A percentile compares a stretch with the other conserved stretches of the same genome.
Conservation (phyloP, 2,113 vertebrate species). For the Oreotrochilus melanogaster region DNA sequence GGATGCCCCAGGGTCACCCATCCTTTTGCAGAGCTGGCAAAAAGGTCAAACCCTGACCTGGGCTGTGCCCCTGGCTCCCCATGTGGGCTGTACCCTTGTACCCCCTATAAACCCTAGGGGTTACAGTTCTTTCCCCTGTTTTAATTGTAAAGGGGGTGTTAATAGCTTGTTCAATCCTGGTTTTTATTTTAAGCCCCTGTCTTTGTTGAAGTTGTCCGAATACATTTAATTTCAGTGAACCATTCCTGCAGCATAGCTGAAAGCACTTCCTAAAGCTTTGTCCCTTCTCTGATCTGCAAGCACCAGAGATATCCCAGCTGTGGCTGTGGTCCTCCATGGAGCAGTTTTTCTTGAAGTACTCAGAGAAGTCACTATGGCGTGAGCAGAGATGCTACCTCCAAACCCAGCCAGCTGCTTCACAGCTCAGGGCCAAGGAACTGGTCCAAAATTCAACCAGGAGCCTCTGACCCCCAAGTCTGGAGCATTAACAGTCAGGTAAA, state of each 20-base stretch:
- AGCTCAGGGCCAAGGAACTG: neutral
- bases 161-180: neutral
- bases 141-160: neutral
- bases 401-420: neutral
- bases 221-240: neutral
- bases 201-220: neutral
- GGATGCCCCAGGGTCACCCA: neutral
- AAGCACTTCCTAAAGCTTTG: neutral
- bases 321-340: neutral
- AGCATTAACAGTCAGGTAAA: neutral
- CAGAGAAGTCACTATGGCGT: rapidly evolving
- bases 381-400: neutral
- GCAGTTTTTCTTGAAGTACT: neutral
- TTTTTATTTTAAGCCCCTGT: neutral
- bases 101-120: neutral
- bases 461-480: neutral
- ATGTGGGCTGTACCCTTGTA: neutral
- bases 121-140: neutral
- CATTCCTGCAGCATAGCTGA: neutral
- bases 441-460: neutral
- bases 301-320: neutral
- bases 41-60: neutral
- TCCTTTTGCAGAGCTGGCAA: neutral
- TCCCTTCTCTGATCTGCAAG: neutral
- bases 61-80: neutral